Evolutionary conservation across 1,140 invertebrate species (phyloP), one percentile per base, ranked within the genome.

Genomic region (Zaprionus nigranus): DNA sequence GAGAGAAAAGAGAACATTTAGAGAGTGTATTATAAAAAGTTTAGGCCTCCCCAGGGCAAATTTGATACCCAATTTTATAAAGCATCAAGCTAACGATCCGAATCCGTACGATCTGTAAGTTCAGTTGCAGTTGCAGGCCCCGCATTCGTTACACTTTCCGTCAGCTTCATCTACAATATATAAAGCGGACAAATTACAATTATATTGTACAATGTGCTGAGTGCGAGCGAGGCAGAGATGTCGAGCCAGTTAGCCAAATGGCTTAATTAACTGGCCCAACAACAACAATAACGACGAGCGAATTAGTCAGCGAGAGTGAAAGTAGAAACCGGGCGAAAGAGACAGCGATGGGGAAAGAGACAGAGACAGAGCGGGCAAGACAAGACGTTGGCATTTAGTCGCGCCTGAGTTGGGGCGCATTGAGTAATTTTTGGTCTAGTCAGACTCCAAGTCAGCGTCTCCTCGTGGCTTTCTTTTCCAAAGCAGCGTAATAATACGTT

Each of bases 361-460:
- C 9, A 28, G 26, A 28, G 1, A 28, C 5, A 28, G n/a, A 30
- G 38, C 6, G 38, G 5, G 15, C 38, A 46, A 46, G 40, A 46
- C 53, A 71, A 75, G 59, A 51, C 60, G 54, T 46, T 75, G 72
- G 67, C 73, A 43, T 75, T 75, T 54, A 58, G 36, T 30, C 43
- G 53, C 54, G 26, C 54, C 26, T 26, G 12, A 57, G 53, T 69
- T 60, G 40, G 61, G 36, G 58, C 68, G 43, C 68, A 72, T 84
- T 84, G 82, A 84, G 82, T 85, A 81, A 84, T 84, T 84, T 84
- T 85, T 85, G 75, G 78, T 79, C 79, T 82, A 82, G 67, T 81
- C 60, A 40, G 56, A 74, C 26, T 13, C 12, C 11, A 34, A 36
- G 11, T 53, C 46, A 20, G n/a, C 20, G 12, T 3, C 46, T 12